phyloP scores from a whole-genome alignment of 1,140 invertebrate genomes.

The Globodera rostochiensis region DNA sequence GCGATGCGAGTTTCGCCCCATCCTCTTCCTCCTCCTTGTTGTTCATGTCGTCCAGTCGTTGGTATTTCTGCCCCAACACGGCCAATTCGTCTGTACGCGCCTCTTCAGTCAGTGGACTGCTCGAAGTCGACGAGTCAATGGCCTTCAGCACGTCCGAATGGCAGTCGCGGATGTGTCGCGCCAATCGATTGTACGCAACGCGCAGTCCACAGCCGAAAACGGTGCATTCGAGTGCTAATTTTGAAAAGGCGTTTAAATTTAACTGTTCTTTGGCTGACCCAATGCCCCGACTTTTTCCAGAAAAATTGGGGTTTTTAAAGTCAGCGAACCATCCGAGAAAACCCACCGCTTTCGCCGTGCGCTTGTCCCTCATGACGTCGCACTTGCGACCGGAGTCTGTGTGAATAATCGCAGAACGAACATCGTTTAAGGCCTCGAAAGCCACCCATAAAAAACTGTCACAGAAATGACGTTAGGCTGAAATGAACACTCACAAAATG shows the following conservation, averaged over 20 bases:
- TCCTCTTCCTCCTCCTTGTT: neutral
- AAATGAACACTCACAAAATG: too few relatives aligned
- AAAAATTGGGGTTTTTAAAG: neutral
- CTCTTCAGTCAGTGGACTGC: neutral
- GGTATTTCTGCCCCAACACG: neutral
- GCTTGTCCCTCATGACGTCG: constrained; percentile 17
- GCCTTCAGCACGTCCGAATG: constrained; percentile 21
- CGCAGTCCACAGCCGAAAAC: constrained; percentile 26
- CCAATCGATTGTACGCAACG: constrained; percentile 26
- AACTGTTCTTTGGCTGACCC: too few relatives aligned
- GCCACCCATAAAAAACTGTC: neutral
- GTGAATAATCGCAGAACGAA: constrained; percentile 14
- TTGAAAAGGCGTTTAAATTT: too few relatives aligned
- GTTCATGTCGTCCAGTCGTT: neutral
- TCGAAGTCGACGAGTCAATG: neutral
- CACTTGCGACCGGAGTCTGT: constrained; percentile 17
- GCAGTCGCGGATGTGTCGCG: constrained; percentile 25
- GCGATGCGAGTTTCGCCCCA: too few relatives aligned
- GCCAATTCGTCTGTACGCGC: constrained; percentile 14
- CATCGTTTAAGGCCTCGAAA: constrained; percentile 4
- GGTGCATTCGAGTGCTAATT: constrained; percentile 30
- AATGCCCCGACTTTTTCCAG: too few relatives aligned
- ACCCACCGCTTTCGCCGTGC: constrained; percentile 32
- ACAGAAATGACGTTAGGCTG: neutral
- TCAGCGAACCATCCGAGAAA: neutral